Conservation (phyloP, 2,888 invertebrate species). For the Tubulanus polymorphus region DNA sequence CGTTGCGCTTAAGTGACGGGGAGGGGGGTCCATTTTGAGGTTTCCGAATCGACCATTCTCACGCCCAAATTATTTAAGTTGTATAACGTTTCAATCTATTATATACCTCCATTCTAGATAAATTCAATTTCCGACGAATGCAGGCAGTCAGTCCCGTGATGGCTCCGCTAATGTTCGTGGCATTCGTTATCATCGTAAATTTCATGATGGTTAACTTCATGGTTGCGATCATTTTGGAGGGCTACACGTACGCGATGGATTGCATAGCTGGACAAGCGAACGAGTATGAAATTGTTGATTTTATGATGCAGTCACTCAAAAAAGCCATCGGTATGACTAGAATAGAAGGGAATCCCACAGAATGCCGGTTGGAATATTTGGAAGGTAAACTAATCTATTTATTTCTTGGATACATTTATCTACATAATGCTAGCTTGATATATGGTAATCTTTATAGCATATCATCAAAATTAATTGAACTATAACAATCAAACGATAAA, state of each 20-base stretch:
- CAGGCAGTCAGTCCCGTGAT: not conserved
- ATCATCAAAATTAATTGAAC: no score
- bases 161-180: constrained; percentile 6
- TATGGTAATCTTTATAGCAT: no score
- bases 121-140: constrained; percentile 7
- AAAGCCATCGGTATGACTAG: not conserved
- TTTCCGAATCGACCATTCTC: no score
- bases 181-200: constrained; percentile 2
- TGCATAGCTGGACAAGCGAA: not conserved
- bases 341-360: not conserved
- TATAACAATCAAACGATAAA: no score
- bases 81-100: no score
- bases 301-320: not conserved
- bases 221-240: constrained; percentile 9
- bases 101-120: constrained; percentile 8
- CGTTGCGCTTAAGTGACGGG: no score
- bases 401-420: no score
- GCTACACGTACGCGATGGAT: constrained; percentile 1
- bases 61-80: no score
- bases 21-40: no score
- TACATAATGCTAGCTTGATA: no score
- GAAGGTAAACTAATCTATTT: not conserved
- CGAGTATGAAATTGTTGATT: not conserved
- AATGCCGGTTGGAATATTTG: not conserved
- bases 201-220: constrained; percentile 12